Evolutionary conservation across 2,888 invertebrate genomes (phyloP), one percentile per base, ranked within the genome.

Genomic region (Platerodrilus igneus): DNA sequence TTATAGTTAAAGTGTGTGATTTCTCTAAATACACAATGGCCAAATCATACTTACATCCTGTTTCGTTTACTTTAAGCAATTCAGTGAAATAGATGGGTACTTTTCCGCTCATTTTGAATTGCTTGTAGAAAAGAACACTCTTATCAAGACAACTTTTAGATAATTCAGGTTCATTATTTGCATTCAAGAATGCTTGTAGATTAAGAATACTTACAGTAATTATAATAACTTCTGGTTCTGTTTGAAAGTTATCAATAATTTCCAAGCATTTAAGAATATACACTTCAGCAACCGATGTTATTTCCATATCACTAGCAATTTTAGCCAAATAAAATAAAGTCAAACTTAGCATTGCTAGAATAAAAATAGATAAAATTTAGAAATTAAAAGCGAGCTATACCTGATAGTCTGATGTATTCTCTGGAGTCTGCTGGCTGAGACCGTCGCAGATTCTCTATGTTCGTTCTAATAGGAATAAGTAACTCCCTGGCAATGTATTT

Each of bases 261-360:
- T 76, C 70, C 14, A 83, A 63, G 34, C 84, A 83, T 50, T 80
- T 81, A 7, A 71, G 72, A 0, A 92, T 67, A 38, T 81, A 71
- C 28, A 79, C 79, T 59, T 88, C 86, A 1, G 87, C 89, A 0
- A 75, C 70, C 2, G 81, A 69, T 0, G 78, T 56, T 59, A 92
- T 91, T 53, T 92, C 91, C 0, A 86, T 87, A 51, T 89, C 89
- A 47, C 83, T 75, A 35, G 80, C 77, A 26, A 91, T 78, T n/a
- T 81, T 73, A 0, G 89, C 92, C 19, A 89, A 69, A 52, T 86
- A 79, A 15, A 86, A 69, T 45, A 81, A 75, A 1, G 84, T 75
- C 29, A 76, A 72, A 0, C 81, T 83, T 17, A 82, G 62, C 75
- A 85, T 79, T 1, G 67, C 66, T 48, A 28, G 36, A 60, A 59